These are phyloP conservation scores for Agelas oroides DNA, from an alignment of 37 sponge, comb jelly and placozoan species.

Conservation along the genomic window DNA sequence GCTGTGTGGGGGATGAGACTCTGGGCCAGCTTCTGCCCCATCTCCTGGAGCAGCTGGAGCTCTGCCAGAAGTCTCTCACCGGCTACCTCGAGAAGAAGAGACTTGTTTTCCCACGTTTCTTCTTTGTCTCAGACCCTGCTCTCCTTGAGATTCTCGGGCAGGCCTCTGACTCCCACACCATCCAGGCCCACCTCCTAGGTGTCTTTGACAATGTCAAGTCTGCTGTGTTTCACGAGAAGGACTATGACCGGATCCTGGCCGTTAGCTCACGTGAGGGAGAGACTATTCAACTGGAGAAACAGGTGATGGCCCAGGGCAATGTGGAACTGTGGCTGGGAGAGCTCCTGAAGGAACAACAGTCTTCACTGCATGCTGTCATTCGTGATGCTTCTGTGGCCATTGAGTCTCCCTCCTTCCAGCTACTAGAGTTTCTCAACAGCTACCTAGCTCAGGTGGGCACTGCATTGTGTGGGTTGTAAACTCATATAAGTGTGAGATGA, in stretches of 20 bases:
- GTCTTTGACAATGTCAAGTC: conserved; percentile 98
- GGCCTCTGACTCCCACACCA: conserved; percentile 98
- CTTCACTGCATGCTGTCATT: conserved; percentile 88
- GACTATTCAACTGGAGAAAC: conserved; percentile 90
- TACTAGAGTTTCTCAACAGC: conserved; percentile 90
- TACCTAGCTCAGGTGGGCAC: too few species aligned
- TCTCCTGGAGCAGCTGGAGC: conserved; percentile 98
- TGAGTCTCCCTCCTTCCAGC: conserved; percentile 86
- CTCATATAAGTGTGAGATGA: too few species aligned
- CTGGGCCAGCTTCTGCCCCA: conserved; percentile 98
- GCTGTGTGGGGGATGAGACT: conserved; percentile 99
- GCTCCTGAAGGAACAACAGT: conserved; percentile 67
- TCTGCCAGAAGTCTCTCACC: conserved; percentile 98
- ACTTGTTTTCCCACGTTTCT: conserved; percentile 97
- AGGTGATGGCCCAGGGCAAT: conserved; percentile 93
- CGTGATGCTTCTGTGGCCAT: conserved; percentile 79
- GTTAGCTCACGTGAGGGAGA: conserved; percentile 97
- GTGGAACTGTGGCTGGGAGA: conserved; percentile 95
- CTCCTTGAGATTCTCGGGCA: conserved; percentile 98
- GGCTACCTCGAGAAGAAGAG: conserved; percentile 99
- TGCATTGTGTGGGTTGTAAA: too few species aligned
- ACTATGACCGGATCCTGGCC: conserved; percentile 93
- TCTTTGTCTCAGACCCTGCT: conserved; percentile 99
- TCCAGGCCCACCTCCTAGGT: conserved; percentile 94
- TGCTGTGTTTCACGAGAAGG: conserved; percentile 96